Conservation (phyloP, 2,113 vertebrate genomes). For the Apodemus sylvaticus region DNA sequence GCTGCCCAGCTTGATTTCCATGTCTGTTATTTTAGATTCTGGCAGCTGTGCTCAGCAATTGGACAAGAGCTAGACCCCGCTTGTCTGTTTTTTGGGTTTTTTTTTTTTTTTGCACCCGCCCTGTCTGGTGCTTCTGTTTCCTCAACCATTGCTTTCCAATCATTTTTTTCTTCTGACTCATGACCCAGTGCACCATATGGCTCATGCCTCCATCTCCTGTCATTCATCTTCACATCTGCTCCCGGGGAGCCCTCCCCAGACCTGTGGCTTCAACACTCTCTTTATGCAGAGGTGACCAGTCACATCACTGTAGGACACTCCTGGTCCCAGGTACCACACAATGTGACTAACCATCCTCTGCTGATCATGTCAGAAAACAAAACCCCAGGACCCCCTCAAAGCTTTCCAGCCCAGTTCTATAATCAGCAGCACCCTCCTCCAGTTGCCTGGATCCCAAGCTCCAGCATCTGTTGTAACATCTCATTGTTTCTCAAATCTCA, state of each 20-base stretch:
- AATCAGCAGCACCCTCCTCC: not conserved
- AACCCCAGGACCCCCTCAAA: not conserved
- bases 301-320: not conserved
- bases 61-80: not conserved
- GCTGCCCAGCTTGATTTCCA: not conserved
- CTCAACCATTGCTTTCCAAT: not conserved
- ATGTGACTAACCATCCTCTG: not conserved
- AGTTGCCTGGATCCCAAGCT: not conserved
- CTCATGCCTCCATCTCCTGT: not conserved
- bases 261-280: not conserved
- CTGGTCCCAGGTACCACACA: not conserved
- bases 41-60: not conserved
- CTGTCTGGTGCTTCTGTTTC: not conserved
- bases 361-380: too few relatives aligned
- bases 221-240: too few relatives aligned
- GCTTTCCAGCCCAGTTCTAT: not conserved
- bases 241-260: not conserved
- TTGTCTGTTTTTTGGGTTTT: too few relatives aligned
- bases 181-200: accelerated
- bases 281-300: not conserved
- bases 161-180: not conserved
- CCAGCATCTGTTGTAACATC: not conserved
- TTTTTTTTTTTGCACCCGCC: not conserved
- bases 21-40: conserved; percentile 20
- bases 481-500: not conserved